phyloP scores from a whole-genome alignment of 2,113 vertebrate species.

The Tor tambroides region DNA sequence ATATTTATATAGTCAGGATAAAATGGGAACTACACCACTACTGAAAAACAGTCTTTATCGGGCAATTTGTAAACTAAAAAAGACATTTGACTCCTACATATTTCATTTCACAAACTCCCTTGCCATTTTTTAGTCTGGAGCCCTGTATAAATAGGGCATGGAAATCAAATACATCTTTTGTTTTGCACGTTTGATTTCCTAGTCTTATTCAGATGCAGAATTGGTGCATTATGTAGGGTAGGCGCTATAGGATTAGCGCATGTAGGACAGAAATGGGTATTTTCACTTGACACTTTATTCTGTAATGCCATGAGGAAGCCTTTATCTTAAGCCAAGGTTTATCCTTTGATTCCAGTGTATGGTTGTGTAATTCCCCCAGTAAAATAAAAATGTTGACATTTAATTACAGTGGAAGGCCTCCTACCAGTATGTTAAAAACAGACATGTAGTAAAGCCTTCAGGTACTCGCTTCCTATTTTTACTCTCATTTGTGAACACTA shows the following conservation, averaged over 20 bases:
- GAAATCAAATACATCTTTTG: background rate
- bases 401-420: conserved; percentile 69
- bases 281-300: conserved; percentile 69
- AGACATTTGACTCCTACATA: background rate
- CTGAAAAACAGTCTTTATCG: background rate
- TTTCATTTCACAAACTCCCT: background rate
- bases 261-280: conserved; percentile 54
- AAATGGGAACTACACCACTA: background rate
- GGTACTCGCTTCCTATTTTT: conserved; percentile 43
- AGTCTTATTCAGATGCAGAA: background rate
- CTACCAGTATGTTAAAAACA: conserved; percentile 29
- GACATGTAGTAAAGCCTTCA: conserved; percentile 45
- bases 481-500: conserved; percentile 28
- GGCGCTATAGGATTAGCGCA: conserved; percentile 49
- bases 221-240: background rate
- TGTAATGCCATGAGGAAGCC: conserved; percentile 61
- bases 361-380: conserved; percentile 68
- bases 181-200: background rate
- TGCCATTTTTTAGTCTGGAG: background rate
- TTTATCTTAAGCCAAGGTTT: conserved; percentile 63
- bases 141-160: background rate
- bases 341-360: conserved; percentile 74
- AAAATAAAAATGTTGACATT: conserved; percentile 71
- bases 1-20: background rate
- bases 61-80: background rate